phyloP scores from a whole-genome alignment of 2,113 vertebrate genomes.

The Labeo catla region DNA sequence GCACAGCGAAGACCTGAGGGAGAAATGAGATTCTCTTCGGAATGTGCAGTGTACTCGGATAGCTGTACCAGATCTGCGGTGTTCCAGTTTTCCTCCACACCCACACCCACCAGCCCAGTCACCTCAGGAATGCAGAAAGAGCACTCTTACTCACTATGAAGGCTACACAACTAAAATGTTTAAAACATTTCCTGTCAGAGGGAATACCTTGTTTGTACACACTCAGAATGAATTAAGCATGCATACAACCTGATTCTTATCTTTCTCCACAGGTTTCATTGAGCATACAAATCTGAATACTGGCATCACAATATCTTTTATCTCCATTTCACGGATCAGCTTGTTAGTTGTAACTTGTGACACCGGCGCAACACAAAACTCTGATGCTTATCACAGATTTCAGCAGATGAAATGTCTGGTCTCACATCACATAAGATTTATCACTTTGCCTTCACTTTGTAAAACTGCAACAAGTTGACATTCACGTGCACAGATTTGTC shows the following conservation, averaged over 20 bases:
- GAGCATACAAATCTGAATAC: neutral
- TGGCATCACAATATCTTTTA: neutral
- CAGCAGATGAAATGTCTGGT: neutral
- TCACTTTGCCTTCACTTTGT: neutral
- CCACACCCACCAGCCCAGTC: conserved; percentile 43
- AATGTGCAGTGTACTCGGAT: conserved; percentile 43
- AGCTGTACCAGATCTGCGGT: conserved; percentile 41
- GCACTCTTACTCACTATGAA: neutral
- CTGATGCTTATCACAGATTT: neutral
- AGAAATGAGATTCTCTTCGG: conserved; percentile 9
- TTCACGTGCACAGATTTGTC: neutral
- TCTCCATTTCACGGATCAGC: neutral
- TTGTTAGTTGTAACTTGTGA: neutral
- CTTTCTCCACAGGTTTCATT: neutral
- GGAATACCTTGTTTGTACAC: neutral
- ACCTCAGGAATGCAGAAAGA: conserved; percentile 52
- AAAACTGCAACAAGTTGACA: conserved; percentile 16
- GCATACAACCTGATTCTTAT: neutral
- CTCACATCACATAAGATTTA: neutral
- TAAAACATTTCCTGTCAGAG: neutral
- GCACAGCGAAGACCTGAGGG: neutral
- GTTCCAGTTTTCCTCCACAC: conserved; percentile 47
- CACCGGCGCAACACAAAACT: neutral
- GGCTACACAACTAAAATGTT: conserved; percentile 24
- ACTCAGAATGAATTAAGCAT: neutral